phyloP scores from a whole-genome alignment of 2,888 invertebrate species.

The Cinara cedri region DNA sequence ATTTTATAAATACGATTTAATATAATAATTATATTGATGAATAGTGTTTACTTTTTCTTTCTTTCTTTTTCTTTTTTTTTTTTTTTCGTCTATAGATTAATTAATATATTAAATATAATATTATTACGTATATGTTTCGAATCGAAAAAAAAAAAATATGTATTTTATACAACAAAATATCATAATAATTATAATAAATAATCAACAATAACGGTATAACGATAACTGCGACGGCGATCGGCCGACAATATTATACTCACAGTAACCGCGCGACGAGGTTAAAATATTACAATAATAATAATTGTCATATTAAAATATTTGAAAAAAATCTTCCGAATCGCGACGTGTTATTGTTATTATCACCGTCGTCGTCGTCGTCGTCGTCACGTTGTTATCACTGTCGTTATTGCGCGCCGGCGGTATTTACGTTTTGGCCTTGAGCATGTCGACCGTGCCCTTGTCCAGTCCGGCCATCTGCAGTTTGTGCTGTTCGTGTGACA shows the following conservation, averaged over 20 bases:
- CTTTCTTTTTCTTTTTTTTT: no score
- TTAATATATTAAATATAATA: constrained; percentile 18
- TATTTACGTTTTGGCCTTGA: constrained; percentile 70
- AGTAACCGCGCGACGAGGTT: constrained; percentile 6
- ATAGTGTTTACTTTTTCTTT: background rate
- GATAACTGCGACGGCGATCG: background rate
- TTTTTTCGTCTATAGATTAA: background rate
- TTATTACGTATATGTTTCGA: constrained; percentile 49
- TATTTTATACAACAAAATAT: constrained; percentile 24
- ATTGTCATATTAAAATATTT: constrained; percentile 19
- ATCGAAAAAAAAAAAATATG: constrained; percentile 17
- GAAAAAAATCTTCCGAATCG: background rate
- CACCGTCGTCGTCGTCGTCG: no score
- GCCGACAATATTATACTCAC: no score
- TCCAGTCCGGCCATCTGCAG: constrained; percentile 69
- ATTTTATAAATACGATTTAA: constrained; percentile 16
- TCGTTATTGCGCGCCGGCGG: background rate
- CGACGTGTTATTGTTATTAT: no score
- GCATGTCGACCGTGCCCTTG: constrained; percentile 73
- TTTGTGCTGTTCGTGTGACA: constrained; percentile 63
- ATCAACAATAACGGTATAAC: background rate
- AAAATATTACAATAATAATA: background rate
- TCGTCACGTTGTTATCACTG: no score
- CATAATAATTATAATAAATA: background rate
- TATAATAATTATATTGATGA: constrained; percentile 10